These are phyloP conservation scores for Goniozus legneri DNA, from an alignment of 1,140 invertebrate species.

Conservation along the genomic window DNA sequence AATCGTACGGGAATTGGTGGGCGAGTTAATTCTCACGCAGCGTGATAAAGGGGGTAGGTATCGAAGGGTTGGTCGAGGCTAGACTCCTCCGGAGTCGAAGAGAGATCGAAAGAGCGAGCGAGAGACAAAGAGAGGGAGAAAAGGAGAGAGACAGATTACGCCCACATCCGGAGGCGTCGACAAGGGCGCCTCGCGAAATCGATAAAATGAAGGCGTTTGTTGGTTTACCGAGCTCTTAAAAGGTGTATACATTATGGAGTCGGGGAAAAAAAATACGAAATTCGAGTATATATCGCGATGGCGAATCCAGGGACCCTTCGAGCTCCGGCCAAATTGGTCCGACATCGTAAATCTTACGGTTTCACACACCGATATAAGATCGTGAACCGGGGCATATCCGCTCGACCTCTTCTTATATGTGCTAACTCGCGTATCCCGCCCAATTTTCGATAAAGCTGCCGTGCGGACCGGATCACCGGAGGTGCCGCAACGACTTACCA, in stretches of 20 bases:
- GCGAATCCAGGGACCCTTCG: no score
- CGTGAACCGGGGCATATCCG: slow-evolving; percentile 4
- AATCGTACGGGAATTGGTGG: no score
- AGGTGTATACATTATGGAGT: no score
- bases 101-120: slow-evolving; percentile 1
- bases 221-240: slow-evolving; percentile 27
- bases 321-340: slow-evolving; percentile 32
- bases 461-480: not conserved
- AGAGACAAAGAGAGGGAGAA: slow-evolving; percentile 2
- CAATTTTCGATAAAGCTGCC: slow-evolving; percentile 17
- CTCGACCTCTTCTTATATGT: not conserved
- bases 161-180: slow-evolving; percentile 35
- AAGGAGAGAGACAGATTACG: slow-evolving; percentile 22
- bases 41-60: no score
- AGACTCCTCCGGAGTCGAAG: no score
- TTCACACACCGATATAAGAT: slow-evolving; percentile 21
- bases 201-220: slow-evolving; percentile 21
- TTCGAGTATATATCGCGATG: slow-evolving; percentile 26
- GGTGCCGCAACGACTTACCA: no score
- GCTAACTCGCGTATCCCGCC: slow-evolving; percentile 3
- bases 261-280: no score
- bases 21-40: no score
- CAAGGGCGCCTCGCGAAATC: slow-evolving; percentile 18
- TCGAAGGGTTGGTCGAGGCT: no score
- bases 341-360: slow-evolving; percentile 22